Base-by-base conservation (phyloP, 2,888 invertebrate species). In the Neoaliturus tenellus region DNA sequence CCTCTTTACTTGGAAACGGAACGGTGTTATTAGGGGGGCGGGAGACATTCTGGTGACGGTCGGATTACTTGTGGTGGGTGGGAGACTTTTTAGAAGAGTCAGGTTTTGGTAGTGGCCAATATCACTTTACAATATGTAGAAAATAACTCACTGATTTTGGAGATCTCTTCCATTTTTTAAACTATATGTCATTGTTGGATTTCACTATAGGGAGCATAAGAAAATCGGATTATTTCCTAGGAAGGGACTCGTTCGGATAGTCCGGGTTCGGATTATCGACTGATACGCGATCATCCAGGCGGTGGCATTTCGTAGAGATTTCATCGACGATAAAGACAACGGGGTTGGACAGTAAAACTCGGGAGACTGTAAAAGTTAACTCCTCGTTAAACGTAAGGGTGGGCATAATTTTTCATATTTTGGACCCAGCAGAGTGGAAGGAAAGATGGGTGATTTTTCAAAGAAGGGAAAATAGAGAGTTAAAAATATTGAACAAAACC, bases 221-320 rank as follows among this genome's bases (percentile, higher is more conserved):
- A n/a, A n/a, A n/a, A n/a, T n/a, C n/a, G n/a, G n/a, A n/a, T n/a
- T n/a, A n/a, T n/a, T n/a, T n/a, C n/a, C n/a, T n/a, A n/a, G n/a
- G n/a, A n/a, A n/a, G n/a, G n/a, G n/a, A n/a, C n/a, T 62, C 31
- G 62, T 12, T 55, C 55, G 10, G 62, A 12, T 62, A 62, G 5
- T 62, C n/a, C n/a, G n/a, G n/a, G n/a, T n/a, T n/a, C n/a, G n/a
- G n/a, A 62, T 62, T 62, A 28, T 28, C 8, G 55, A 23, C 62
- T 62, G 8, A 12, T 14, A 17, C 23, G 14, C 62, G 62, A 62
- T 62, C 28, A 62, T 62, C 62, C 62, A 39, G 39, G 39, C 69
- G 35, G 20, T 35, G 69, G 35, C 69, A 69, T 69, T 69, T 69
- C 69, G 69, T 23, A 51, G 67, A 69, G 35, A 69, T 69, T 69